Percentiles rank a stretch among this genome's conserved stretches.
Conservation (phyloP, 1,140 invertebrate species). For the Stegodyphus mimosarum region DNA sequence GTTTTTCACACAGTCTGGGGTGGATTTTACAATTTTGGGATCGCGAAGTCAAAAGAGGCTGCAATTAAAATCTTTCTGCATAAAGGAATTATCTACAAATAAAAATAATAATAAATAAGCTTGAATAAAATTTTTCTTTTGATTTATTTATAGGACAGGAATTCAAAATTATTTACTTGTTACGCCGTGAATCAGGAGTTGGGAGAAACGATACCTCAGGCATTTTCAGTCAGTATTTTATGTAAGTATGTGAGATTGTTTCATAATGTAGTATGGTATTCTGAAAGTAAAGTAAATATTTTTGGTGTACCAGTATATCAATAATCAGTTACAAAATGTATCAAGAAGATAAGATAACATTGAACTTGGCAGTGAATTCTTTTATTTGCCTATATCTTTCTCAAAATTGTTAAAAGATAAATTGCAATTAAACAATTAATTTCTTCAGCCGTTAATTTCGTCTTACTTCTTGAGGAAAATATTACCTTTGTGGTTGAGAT, state of each 20-base stretch:
- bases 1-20: no score
- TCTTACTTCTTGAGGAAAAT: no score
- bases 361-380: neutral
- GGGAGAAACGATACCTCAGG: constrained; percentile 85
- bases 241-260: constrained; percentile 78
- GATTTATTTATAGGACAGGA: constrained; percentile 72
- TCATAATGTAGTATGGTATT: no score
- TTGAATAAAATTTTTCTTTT: constrained; percentile 19
- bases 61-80: no score
- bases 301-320: neutral
- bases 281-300: neutral
- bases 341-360: neutral
- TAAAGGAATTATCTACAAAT: no score
- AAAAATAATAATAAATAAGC: no score
- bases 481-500: no score
- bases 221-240: constrained; percentile 89
- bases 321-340: neutral
- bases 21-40: no score
- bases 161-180: constrained; percentile 82
- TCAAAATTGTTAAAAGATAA: neutral
- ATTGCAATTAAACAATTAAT: no score
- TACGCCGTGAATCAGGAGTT: constrained; percentile 81
- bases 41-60: no score
- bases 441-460: no score
- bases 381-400: neutral